A percentile compares a stretch with the other conserved stretches of the same genome.
These are phyloP conservation scores for Morelia viridis DNA, from an alignment of 2,797 vertebrate genomes.

Conservation along the genomic window DNA sequence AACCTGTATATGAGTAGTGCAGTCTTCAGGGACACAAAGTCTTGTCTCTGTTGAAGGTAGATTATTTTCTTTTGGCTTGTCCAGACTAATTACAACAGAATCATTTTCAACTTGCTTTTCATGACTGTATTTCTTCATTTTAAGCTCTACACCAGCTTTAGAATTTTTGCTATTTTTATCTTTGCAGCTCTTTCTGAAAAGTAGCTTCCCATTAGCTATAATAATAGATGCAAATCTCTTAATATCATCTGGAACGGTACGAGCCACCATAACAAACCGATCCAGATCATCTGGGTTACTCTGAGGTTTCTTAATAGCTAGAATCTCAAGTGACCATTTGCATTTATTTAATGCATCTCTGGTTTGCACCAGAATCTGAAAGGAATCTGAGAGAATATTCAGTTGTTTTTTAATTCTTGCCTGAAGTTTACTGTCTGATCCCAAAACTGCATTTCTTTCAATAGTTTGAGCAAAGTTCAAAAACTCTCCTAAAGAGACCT, in stretches of 20 bases:
- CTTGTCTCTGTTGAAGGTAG: slow-evolving; percentile 8
- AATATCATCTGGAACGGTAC: slow-evolving; percentile 89
- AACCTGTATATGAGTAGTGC: slow-evolving; percentile 83
- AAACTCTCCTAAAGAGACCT: slow-evolving; percentile 78
- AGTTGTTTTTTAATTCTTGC: slow-evolving; percentile 85
- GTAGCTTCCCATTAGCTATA: slow-evolving; percentile 90
- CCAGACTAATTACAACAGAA: slow-evolving; percentile 26
- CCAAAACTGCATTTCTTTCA: slow-evolving; percentile 73
- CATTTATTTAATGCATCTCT: slow-evolving; percentile 74
- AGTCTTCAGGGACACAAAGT: slow-evolving; percentile 68
- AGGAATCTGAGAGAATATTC: slow-evolving; percentile 81
- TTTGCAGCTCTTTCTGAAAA: slow-evolving; percentile 76
- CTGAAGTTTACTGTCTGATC: slow-evolving; percentile 84
- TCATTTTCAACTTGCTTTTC: slow-evolving; percentile 51
- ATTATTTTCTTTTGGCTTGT: neutral
- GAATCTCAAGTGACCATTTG: slow-evolving; percentile 79
- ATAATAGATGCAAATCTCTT: slow-evolving; percentile 90
- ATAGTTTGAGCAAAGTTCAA: slow-evolving; percentile 81
- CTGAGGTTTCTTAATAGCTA: slow-evolving; percentile 78
- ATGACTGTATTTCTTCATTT: slow-evolving; percentile 29
- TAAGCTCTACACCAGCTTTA: slow-evolving; percentile 33
- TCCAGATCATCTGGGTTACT: slow-evolving; percentile 85
- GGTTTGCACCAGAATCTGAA: slow-evolving; percentile 82
- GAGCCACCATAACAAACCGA: slow-evolving; percentile 88
- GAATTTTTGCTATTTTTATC: slow-evolving; percentile 24